These are phyloP conservation scores for Cynoglossus semilaevis DNA, from an alignment of 2,113 vertebrate genomes.

Conservation along the genomic window DNA sequence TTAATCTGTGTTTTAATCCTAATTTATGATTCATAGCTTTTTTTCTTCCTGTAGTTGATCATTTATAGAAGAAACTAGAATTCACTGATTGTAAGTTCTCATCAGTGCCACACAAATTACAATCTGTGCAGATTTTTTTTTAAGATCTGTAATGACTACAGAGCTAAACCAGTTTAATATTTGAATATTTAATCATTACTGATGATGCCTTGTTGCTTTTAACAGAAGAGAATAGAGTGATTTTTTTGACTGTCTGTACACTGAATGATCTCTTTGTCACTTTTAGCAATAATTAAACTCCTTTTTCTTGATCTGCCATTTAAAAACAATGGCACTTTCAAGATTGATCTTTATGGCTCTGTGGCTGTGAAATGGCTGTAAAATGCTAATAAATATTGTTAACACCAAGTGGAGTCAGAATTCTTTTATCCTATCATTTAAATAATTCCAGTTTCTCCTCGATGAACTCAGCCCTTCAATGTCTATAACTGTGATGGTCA, in stretches of 20 bases:
- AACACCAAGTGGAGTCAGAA: slow-evolving; percentile 11
- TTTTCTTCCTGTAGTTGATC: too few relatives aligned
- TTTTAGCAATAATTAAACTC: slow-evolving; percentile 46
- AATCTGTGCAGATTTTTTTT: too few relatives aligned
- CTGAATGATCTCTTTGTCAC: slow-evolving; percentile 7
- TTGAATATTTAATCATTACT: neutral
- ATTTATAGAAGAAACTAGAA: too few relatives aligned
- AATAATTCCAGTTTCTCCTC: neutral
- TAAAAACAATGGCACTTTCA: slow-evolving; percentile 38
- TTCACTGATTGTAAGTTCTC: too few relatives aligned
- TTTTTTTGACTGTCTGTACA: slow-evolving; percentile 1
- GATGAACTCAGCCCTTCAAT: too few relatives aligned
- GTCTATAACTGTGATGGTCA: too few relatives aligned
- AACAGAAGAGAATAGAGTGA: slow-evolving; percentile 25
- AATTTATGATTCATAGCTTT: too few relatives aligned
- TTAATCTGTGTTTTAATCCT: too few relatives aligned
- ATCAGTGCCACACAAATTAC: too few relatives aligned
- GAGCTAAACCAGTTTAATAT: too few relatives aligned
- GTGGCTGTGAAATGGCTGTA: slow-evolving; percentile 27
- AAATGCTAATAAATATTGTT: slow-evolving; percentile 56
- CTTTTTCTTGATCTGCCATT: slow-evolving; percentile 21
- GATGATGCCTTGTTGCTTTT: slow-evolving; percentile 16
- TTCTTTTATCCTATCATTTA: neutral
- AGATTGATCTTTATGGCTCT: slow-evolving; percentile 24
- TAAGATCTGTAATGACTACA: too few relatives aligned